Base-by-base conservation (phyloP, 2,113 vertebrate genomes). In the Leuciscus idus region DNA sequence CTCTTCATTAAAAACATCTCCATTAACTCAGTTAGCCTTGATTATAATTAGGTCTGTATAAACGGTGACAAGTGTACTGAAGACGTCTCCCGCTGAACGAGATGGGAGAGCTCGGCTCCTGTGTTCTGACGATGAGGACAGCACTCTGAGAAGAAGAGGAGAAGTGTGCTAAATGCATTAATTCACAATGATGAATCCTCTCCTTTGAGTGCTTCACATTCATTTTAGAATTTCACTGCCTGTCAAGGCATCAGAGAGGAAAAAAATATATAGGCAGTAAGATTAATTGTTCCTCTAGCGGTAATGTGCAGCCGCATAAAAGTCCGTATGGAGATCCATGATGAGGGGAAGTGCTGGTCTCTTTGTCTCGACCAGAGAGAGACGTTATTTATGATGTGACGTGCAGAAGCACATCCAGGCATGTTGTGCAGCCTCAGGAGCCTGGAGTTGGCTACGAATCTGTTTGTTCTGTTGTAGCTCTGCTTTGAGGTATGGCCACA, bases 91-190 rank as follows among this genome's bases (percentile, higher is more conserved):
- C 43, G 9, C 80, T 33, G 64, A 70, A 70, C n/a, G 21, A 81
- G 79, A 66, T 3, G 39, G 61, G 21, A 48, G 39, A n/a, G 62
- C 19, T 55, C 19, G 46, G 46, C 59, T 64, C 79, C 79, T 48
- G 59, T 64, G 19, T 64, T 81, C 39, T 2, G 36, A 15, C 39
- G 79, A 81, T 48, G 79, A 70, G 64, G 62, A 78, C 61, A 79
- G 36, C 68, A 57, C 19, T 61, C 77, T 28, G 39, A 81, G 70
- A 50, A 30, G 9, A 46, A 59, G 87, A 83, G 52, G 33, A 73
- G 64, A 59, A 72, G 87, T 90, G 90, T 92, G 89, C 89, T 92
- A 89, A 93, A 93, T 61, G 86, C 90, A 87, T 91, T 90, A 81
- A 87, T 52, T 88, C 81, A 83, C 12, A 89, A 76, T 85, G 86